Base-by-base conservation (phyloP, 1,140 invertebrate species). In the Sycophaga agraensis region DNA sequence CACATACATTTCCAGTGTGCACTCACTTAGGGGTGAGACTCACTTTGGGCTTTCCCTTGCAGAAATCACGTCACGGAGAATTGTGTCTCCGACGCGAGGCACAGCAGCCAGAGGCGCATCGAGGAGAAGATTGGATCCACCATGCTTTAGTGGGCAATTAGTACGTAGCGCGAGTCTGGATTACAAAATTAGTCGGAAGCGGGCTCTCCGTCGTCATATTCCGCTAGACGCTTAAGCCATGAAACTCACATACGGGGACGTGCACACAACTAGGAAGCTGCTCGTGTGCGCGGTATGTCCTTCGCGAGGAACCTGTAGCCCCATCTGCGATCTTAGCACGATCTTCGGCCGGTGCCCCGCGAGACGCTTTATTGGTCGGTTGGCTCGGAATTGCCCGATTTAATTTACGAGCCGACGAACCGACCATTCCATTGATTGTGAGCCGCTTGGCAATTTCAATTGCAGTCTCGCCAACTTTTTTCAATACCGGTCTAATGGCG, bases 131-230 rank as follows among this genome's bases (percentile, higher is more conserved):
- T 76, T 76, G 69, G 73, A 73, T 76, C 65, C 65, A 63, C 68
- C 50, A 51, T 70, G 68, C 68, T 77, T 75, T 76, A 76, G 72
- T 74, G 70, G 72, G 74, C 72, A 76, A 69, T 75, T 76, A 75
- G 67, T 70, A 70, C 66, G 56, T 71, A 71, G 71, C 66, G 70
- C 66, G 70, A 68, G 74, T 59, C 66, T 64, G 63, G 70, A 75
- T 77, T 76, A 72, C 72, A 68, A 73, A 77, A 77, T 77, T 76
- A 75, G 69, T 58, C 65, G 68, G 68, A n/a, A 70, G 40, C 49
- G 14, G 16, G 31, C 39, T 37, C 7, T 14, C 39, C 11, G 17
- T 14, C 50, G 35, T 40, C 50, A 40, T 24, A 21, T 22, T 22
- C 53, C 5, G 24, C 9, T n/a, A n/a, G n/a, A n/a, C n/a, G n/a